Evolutionary conservation across 2,888 invertebrate species (phyloP).

Genomic region (Xylota sylvarum): DNA sequence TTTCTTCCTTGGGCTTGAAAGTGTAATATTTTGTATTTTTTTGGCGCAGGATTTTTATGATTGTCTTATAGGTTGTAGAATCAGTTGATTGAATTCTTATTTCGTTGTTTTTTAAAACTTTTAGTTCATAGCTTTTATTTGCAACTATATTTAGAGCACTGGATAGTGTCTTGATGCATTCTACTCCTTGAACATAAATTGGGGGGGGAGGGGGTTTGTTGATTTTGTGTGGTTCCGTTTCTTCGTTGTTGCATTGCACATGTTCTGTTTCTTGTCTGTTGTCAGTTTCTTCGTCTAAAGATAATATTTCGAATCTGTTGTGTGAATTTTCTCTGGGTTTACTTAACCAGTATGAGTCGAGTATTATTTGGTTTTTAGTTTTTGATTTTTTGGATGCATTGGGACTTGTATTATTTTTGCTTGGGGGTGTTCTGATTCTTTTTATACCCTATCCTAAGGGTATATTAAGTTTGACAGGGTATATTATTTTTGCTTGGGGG

Average conservation of each 20-base stretch:
- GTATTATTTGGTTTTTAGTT: not conserved
- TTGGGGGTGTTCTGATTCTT: not conserved
- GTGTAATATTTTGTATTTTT: slow-evolving; percentile 20
- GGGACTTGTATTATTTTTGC: not conserved
- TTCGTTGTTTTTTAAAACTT: not conserved
- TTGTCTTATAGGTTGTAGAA: slow-evolving; percentile 1
- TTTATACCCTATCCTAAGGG: too few relatives aligned
- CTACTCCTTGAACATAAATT: slow-evolving; percentile 7
- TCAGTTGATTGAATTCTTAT: slow-evolving; percentile 10
- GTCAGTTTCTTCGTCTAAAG: slow-evolving; percentile 1
- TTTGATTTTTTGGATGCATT: slow-evolving; percentile 2
- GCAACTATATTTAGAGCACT: not conserved
- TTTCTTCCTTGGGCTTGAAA: slow-evolving; percentile 1
- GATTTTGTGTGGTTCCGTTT: not conserved
- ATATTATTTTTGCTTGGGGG: not conserved
- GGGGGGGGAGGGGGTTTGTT: slow-evolving; percentile 9
- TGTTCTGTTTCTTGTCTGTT: not conserved
- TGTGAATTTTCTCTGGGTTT: not conserved
- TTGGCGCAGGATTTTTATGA: slow-evolving; percentile 13
- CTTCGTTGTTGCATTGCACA: not conserved
- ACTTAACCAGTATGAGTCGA: not conserved
- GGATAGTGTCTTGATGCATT: not conserved
- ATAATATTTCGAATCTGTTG: slow-evolving; percentile 8
- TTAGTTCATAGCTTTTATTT: slow-evolving; percentile 2
- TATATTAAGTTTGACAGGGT: too few relatives aligned